A percentile compares a stretch with the other conserved stretches of the same genome.
Conservation (phyloP, 2,888 invertebrate genomes). For the Polydrusus tereticollis region DNA sequence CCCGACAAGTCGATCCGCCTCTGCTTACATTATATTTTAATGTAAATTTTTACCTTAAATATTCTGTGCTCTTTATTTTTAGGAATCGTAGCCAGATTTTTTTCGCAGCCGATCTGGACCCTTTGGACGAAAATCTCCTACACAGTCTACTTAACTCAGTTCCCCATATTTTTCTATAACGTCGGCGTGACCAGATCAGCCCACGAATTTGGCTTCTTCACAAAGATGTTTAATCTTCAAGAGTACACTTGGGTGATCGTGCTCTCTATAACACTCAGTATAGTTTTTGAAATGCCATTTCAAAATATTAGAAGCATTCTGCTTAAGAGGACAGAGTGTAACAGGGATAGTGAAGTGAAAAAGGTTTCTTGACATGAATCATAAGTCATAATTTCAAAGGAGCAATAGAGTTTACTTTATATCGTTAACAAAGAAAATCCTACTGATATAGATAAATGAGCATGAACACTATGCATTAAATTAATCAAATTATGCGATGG, state of each 20-base stretch:
- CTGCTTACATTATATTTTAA: too few species aligned
- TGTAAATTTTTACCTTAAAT: too few species aligned
- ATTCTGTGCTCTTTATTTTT: slow-evolving; percentile 55
- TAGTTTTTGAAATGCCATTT: slow-evolving; percentile 77
- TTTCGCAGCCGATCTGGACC: slow-evolving; percentile 74
- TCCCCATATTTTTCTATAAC: slow-evolving; percentile 79
- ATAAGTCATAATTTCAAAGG: too few species aligned
- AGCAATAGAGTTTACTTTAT: too few species aligned
- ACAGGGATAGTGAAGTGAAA: slow-evolving; percentile 19
- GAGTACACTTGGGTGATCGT: slow-evolving; percentile 72
- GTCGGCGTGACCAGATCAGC: slow-evolving; percentile 74
- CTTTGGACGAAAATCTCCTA: slow-evolving; percentile 79
- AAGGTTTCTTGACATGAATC: slow-evolving; percentile 7
- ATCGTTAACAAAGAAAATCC: too few species aligned
- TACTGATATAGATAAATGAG: too few species aligned
- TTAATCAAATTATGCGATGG: too few species aligned
- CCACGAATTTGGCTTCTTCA: slow-evolving; percentile 72
- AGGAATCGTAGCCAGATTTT: slow-evolving; percentile 71
- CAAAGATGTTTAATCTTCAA: slow-evolving; percentile 72
- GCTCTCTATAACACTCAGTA: slow-evolving; percentile 71
- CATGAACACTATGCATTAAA: too few species aligned
- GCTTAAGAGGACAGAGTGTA: slow-evolving; percentile 58
- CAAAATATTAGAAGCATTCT: slow-evolving; percentile 75
- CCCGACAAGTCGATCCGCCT: too few species aligned
- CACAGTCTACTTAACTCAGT: slow-evolving; percentile 78